Evolutionary conservation across 2,888 invertebrate genomes (phyloP).

Genomic region (Eulithis prunata): DNA sequence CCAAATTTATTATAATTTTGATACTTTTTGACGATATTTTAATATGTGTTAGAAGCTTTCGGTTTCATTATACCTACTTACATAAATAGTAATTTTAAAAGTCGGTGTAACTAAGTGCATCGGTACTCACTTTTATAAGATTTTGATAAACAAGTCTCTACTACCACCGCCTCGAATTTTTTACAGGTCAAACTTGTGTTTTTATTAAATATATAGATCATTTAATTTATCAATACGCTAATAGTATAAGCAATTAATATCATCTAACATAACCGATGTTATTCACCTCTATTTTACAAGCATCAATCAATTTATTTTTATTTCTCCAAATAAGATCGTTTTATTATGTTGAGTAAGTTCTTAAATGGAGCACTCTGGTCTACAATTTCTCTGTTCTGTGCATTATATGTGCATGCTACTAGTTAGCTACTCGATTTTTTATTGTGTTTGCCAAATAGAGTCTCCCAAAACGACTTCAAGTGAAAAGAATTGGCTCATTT

Average conservation of each 20-base stretch:
- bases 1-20: background rate
- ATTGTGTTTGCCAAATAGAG: constrained; percentile 19
- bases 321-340: constrained; percentile 10
- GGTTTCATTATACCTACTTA: no score
- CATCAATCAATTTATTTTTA: constrained; percentile 19
- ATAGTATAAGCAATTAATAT: constrained; percentile 25
- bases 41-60: no score
- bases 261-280: constrained; percentile 24
- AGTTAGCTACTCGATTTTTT: no score
- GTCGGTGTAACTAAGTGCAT: background rate
- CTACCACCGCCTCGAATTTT: no score
- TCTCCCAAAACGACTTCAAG: constrained; percentile 53
- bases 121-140: no score
- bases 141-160: no score
- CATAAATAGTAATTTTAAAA: background rate
- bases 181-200: background rate
- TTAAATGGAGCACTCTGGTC: no score
- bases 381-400: no score
- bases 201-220: background rate
- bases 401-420: no score
- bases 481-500: constrained; percentile 61
- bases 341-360: background rate
- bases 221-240: constrained; percentile 22
- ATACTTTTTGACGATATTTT: background rate
- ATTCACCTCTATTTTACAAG: constrained; percentile 32